Conservation (phyloP, 2,888 invertebrate genomes). For the Conistra vaccinii region DNA sequence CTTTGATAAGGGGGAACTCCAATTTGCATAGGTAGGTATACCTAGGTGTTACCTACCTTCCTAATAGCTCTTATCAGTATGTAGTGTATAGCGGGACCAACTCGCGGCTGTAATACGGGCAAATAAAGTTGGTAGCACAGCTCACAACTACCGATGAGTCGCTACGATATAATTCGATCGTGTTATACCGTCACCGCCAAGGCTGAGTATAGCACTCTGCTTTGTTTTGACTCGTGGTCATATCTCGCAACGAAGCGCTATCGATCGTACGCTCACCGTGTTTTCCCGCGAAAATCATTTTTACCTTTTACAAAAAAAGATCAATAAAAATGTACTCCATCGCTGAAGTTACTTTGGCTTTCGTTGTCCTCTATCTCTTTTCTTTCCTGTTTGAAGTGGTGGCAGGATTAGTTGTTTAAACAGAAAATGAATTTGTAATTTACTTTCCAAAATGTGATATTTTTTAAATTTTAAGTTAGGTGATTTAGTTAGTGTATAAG, state of each 20-base stretch:
- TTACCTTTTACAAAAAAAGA: conserved; percentile 68
- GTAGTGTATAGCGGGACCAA: conserved; percentile 49
- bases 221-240: conserved; percentile 80
- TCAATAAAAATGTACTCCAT: conserved; percentile 86
- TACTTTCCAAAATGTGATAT: conserved; percentile 85
- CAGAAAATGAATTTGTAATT: conserved; percentile 64
- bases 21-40: not conserved
- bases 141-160: conserved; percentile 33
- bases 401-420: conserved; percentile 84
- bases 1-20: not conserved
- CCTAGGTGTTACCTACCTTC: not conserved
- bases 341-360: conserved; percentile 87
- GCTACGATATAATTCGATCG: conserved; percentile 69
- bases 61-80: conserved; percentile 46
- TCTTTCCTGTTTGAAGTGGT: conserved; percentile 88
- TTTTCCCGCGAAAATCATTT: conserved; percentile 66
- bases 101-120: conserved; percentile 37
- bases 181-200: conserved; percentile 78
- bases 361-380: conserved; percentile 86
- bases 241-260: conserved; percentile 78
- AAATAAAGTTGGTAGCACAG: conserved; percentile 55
- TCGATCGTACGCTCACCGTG: conserved; percentile 79
- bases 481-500: conserved; percentile 75
- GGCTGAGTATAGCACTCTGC: conserved; percentile 75
- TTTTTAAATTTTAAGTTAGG: conserved; percentile 66